A percentile compares a stretch with the other conserved stretches of the same genome.
phyloP scores from a whole-genome alignment of 2,113 vertebrate species.

The Ia io region DNA sequence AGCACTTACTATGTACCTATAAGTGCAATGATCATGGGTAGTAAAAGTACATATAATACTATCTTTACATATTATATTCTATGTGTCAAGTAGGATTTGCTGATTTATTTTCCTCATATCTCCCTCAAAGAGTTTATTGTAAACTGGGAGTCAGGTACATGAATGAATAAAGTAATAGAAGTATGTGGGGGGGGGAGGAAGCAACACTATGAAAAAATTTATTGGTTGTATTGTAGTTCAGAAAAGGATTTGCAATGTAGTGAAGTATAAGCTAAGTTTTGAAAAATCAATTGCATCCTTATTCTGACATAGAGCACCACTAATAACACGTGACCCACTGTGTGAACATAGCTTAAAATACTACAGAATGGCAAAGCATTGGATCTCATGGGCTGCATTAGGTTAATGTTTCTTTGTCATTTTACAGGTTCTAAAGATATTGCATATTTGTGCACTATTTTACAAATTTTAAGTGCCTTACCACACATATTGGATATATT shows the following conservation, averaged over 20 bases:
- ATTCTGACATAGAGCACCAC: neutral
- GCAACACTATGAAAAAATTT: neutral
- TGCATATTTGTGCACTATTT: neutral
- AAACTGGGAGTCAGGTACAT: neutral
- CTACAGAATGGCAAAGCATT: neutral
- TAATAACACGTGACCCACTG: neutral
- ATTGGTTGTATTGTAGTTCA: neutral
- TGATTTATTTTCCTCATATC: neutral
- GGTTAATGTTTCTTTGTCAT: neutral
- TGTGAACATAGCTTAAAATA: neutral
- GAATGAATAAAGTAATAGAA: neutral
- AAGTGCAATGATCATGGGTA: neutral
- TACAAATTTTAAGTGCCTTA: neutral
- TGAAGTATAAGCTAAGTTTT: neutral
- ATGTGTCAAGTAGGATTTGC: neutral
- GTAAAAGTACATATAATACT: neutral
- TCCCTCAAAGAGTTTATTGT: neutral
- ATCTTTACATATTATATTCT: neutral
- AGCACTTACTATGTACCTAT: neutral
- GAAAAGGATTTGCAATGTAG: neutral
- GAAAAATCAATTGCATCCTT: neutral
- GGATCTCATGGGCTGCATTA: neutral
- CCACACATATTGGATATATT: neutral
- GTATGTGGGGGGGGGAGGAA: neutral
- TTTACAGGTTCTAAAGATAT: neutral